Evolutionary conservation across 1,140 invertebrate species (phyloP), one percentile per base, ranked within the genome.

Genomic region (Caenorhabditis brenneri): DNA sequence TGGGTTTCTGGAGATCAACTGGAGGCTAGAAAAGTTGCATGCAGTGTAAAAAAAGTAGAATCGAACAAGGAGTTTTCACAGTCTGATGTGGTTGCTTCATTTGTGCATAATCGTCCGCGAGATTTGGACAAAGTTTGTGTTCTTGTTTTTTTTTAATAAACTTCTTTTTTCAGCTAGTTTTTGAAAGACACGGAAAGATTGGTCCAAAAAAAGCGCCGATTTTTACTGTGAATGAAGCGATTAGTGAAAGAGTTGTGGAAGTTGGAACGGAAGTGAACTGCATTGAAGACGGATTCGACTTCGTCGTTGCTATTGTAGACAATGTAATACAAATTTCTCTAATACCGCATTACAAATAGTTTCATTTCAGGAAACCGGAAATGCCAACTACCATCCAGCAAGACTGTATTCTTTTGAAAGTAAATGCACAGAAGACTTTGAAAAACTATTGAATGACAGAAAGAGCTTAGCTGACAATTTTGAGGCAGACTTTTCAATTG

Each of bases 281-380:
- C 53, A 46, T 80, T n/a, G 48, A 80, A 16, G 79, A 80, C 12
- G 79, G 79, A 29, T 80, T 53, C 48, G 79, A 80, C 31, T 80
- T 53, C 22, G 79, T 48, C n/a, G 79, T 80, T 12, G 79, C 51
- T 39, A 22, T 53, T 27, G 48, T 80, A 2, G 36, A 80, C 22
- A 53, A 15, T 6, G 78, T 49, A 79, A 79, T 0, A 29, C 27
- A 27, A n/a, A n/a, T 15, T 51, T 15, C 48, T 51, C 1, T 0
- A 5, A 19, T 51, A 16, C 19, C 19, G 0, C 15, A 5, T 19
- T 51, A 5, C 1, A 55, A 55, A 55, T 16, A 1, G 6, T n/a
- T 27, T 9, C 22, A 10, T 65, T 65, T 0, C 58, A 65, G 58
- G 27, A 15, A 46, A 42, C 65, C 3, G 65, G 65, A 22, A 9